Evolutionary conservation across 2,888 invertebrate species (phyloP), one percentile per base, ranked within the genome.

Genomic region (Standfussiana lucernea): DNA sequence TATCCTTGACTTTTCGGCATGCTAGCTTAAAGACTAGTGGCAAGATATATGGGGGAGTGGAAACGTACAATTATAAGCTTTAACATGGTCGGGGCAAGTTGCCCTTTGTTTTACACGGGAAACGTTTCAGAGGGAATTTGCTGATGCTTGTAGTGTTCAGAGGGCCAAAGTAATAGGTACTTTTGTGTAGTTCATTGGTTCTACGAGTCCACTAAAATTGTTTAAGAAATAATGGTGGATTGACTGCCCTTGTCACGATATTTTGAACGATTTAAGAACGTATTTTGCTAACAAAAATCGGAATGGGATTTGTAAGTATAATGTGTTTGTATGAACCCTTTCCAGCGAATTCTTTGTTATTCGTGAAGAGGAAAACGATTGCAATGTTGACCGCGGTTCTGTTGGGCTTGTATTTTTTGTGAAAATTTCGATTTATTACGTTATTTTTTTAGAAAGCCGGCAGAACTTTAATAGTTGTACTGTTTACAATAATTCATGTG

Each of bases 1-100:
- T 53, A 79, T 79, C 88, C 89, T 91, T 91, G 89, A 89, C 88
- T 89, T 86, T 79, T 86, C 76, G 50, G 59, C 65, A 28, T 68
- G 72, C 62, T 82, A 61, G 81, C 82, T 85, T 53, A 84, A 80
- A 84, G 78, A 75, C 83, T 85, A 80, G 68, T 62, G n/a, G 65
- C 56, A 84, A 87, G 76, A 87, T 88, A 80, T 84, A 88, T 83
- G 66, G 82, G 78, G 72, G 70, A 77, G 71, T 65, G 72, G 75
- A 68, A 75, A 72, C 37, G 66, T 76, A 42, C 56, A 79, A 59
- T 78, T 65, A 65, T 47, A 82, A 47, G 75, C 74, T 56, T 64
- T 81, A 47, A 47, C 77, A 45, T 64, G 74, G 42, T 47, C 18
- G 11, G 8, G 18, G 56, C 15, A 45, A 68, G n/a, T 32, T 67